Base-by-base conservation (phyloP, 1,140 invertebrate species). In the Pogonognathellus flavescens region DNA sequence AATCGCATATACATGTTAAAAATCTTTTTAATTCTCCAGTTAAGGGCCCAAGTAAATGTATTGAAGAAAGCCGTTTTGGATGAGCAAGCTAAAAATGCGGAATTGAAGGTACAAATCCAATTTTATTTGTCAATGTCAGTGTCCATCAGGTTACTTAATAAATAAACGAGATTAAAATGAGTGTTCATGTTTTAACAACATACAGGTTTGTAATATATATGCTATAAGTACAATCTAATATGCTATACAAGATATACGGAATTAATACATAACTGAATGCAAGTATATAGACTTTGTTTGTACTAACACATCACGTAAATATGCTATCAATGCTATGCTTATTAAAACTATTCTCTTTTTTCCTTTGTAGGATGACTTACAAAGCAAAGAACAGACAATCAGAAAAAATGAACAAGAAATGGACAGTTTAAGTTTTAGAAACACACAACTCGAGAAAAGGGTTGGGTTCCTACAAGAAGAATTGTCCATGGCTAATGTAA, bases 61-160 rank as follows among this genome's bases (percentile, higher is more conserved):
- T 91, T 98, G 82, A 98, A 97, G 91, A 97, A 96, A 90, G 97
- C 96, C 50, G 95, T 98, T 84, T 90, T 97, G 72, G 97, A 98
- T 87, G 97, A 98, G 90, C 96, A 98, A 92, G 92, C 93, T 16
- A 95, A 94, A 89, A 95, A 93, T 88, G 91, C 92, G 25, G 93
- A 94, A 84, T 57, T 13, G 1, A 55, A 55, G 52, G 52, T 57
- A 81, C 25, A 70, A 25, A 16, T 22, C 9, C 25, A 25, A n/a
- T 53, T 49, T 86, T 57, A 11, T 88, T 87, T 83, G 31, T 41
- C 31, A 95, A n/a, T n/a, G n/a, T n/a, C n/a, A n/a, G n/a, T n/a
- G n/a, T n/a, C n/a, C n/a, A n/a, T n/a, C n/a, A n/a, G n/a, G n/a
- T n/a, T n/a, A n/a, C n/a, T n/a, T n/a, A n/a, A n/a, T n/a, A n/a